phyloP scores from a whole-genome alignment of 2,888 invertebrate species.

The Andrena marginata region DNA sequence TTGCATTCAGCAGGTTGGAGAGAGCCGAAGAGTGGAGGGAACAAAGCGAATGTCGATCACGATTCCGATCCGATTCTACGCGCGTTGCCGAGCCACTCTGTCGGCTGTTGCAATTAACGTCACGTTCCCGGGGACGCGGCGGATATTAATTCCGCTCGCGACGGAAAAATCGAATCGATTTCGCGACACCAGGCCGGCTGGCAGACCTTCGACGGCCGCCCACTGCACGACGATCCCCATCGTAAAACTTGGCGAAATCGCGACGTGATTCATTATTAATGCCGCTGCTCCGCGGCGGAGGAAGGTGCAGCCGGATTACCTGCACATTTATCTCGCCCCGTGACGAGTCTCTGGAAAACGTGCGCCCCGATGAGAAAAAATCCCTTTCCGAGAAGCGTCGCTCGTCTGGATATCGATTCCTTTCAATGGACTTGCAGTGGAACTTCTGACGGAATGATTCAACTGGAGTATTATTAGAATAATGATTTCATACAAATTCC shows the following conservation, averaged over 20 bases:
- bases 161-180: constrained; percentile 52
- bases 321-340: constrained; percentile 36
- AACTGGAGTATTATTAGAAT: background rate
- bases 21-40: too few relatives aligned
- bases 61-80: constrained; percentile 9
- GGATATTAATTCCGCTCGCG: constrained; percentile 52
- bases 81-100: constrained; percentile 14
- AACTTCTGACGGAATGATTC: background rate
- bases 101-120: constrained; percentile 41
- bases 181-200: constrained; percentile 24
- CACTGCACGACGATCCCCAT: constrained; percentile 48
- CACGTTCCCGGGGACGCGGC: constrained; percentile 45
- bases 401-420: constrained; percentile 9
- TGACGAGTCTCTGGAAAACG: constrained; percentile 48
- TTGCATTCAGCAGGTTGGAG: too few relatives aligned
- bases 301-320: constrained; percentile 42
- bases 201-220: constrained; percentile 58
- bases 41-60: constrained; percentile 4
- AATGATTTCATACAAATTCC: too few relatives aligned
- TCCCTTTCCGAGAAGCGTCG: constrained; percentile 1
- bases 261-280: constrained; percentile 61
- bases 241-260: constrained; percentile 61
- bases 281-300: constrained; percentile 19
- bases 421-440: background rate
- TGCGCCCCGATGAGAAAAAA: background rate